Evolutionary conservation across 1,140 invertebrate genomes (phyloP), one percentile per base, ranked within the genome.

Genomic region (Atta colombica): DNA sequence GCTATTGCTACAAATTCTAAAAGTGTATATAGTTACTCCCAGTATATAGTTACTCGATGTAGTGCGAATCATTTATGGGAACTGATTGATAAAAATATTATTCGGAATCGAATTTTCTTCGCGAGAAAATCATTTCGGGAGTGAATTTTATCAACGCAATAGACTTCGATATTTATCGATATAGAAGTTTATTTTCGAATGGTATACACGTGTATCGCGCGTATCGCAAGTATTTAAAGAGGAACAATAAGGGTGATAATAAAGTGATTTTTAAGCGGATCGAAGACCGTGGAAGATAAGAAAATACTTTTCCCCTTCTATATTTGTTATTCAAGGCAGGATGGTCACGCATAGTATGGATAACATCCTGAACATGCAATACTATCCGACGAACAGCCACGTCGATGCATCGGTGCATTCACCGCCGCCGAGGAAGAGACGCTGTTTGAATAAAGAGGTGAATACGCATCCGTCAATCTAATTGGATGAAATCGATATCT

Each of bases 281-380:
- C 31, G 31, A 28, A 51, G n/a, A 21, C 10, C 8, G 55, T n/a
- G 12, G 12, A 21, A 18, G 69, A 58, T 49, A 25, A 39, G 49
- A 18, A 35, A 28, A 6, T 45, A 8, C 6, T 4, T 61, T n/a
- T 25, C 2, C 25, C 12, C 61, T 21, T 25, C 2, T 14, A 53
- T n/a, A 66, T 58, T 35, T n/a, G 25, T 2, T 35, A 25, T 4
- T 16, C 3, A 2, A 31, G 10, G 10, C 89, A 93, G 78, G 31
- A 95, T 95, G 95, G 94, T 95, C 53, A 95, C 94, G 45, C 94
- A 95, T 66, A 95, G 94, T 75, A 95, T 95, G 94, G 94, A 95
- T 71, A 95, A 95, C 78, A 95, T 95, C 91, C 92, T 95, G 84
- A 94, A 92, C 74, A 95, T 95, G 94, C 94, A 95, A 81, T 95